Conservation (phyloP, 1,140 invertebrate species). For the Sipha flava region DNA sequence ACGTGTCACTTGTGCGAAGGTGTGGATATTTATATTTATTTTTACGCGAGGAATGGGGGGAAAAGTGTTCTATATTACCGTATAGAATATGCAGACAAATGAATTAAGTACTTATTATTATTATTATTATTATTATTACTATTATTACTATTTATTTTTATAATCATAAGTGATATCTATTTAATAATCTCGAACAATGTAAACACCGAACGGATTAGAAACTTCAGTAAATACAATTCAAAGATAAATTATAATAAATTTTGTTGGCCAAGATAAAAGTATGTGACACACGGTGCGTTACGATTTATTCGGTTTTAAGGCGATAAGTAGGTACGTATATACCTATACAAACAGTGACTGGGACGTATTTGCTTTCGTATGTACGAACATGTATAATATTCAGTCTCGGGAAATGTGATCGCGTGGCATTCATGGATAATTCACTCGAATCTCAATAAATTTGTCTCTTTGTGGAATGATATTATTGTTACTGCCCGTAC, state of each 20-base stretch:
- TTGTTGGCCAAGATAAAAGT: constrained; percentile 1
- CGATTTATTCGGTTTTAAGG: background rate
- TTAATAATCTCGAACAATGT: background rate
- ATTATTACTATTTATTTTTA: background rate
- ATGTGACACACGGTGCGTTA: background rate
- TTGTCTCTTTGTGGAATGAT: background rate
- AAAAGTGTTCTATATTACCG: background rate
- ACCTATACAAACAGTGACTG: background rate
- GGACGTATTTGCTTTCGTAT: constrained; percentile 1
- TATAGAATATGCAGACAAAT: too few species aligned
- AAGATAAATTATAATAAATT: constrained; percentile 26
- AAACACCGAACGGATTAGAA: constrained; percentile 17
- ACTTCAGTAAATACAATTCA: constrained; percentile 28
- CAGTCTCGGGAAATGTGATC: background rate
- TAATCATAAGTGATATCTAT: constrained; percentile 4
- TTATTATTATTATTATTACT: background rate
- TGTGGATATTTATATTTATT: background rate
- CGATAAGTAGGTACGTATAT: background rate
- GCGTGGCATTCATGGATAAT: background rate
- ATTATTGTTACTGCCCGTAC: background rate
- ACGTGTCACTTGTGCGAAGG: background rate
- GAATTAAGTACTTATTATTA: background rate
- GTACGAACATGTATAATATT: too few species aligned
- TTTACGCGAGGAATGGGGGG: background rate
- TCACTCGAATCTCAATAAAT: background rate